Evolutionary conservation across 2,113 vertebrate genomes (phyloP), one percentile per base, ranked within the genome.

Genomic region (Alectura lathami): DNA sequence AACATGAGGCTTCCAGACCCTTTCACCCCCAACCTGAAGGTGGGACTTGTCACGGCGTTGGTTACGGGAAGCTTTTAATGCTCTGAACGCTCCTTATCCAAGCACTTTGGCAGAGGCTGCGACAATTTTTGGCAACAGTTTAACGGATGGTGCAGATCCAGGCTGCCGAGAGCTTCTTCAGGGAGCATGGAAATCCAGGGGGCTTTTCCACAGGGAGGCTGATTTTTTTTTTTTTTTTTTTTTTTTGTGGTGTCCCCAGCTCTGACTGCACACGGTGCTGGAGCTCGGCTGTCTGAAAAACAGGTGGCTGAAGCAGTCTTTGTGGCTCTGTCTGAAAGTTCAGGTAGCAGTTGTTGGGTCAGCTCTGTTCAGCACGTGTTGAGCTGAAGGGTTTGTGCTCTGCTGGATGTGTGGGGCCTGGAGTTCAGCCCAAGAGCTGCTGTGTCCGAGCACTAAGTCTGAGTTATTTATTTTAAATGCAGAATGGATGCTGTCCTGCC

Each of bases 1-100:
- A 99, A 99, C 96, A 99, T 99, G 99, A 99, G 99, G 98, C 99
- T 99, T 96, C 99, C 99, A 75, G 99, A 99, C 97, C 99, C 99
- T 36, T 99, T 99, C 96, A 99, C 99, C 56, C 99, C 99, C 85
- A 99, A 99, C 84, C 97, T 99, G 59, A 99, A 99, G 99, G 99
- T 99, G 98, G 72, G 38, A 40, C 34, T 3, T 48, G 72, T 30
- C 3, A 9, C 5, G n/a, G 67, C 26, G 51, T 80, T 40, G 26
- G 21, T 53, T 56, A 53, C 18, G 36, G 32, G 17, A 80, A 72
- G 29, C 13, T 72, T 66, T 42, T 40, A 26, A 26, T 50, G 32
- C 12, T 82, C 22, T 50, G 53, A 10, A 8, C 72, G 32, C 9
- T 36, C 20, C 68, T 50, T 29, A 15, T 47, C 53, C 15, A 56